phyloP scores from a whole-genome alignment of 1,140 invertebrate species.

The Musca domestica region DNA sequence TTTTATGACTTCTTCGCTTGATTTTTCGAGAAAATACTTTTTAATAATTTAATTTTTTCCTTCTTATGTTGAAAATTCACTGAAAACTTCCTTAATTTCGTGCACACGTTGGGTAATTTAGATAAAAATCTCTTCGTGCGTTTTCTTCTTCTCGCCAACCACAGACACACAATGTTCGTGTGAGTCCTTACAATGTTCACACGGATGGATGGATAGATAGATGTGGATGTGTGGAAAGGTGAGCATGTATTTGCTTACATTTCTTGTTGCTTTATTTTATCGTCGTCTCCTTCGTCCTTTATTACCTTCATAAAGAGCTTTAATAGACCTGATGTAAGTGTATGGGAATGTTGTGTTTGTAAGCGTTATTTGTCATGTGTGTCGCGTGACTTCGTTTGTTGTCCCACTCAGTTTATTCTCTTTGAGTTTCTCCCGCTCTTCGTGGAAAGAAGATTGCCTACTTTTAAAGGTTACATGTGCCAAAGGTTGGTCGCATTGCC shows the following conservation, averaged over 20 bases:
- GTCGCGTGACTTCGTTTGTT: not conserved
- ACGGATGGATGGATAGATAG: not conserved
- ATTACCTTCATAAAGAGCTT: slow-evolving; percentile 19
- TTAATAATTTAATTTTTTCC: slow-evolving; percentile 18
- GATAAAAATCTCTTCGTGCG: slow-evolving; percentile 2
- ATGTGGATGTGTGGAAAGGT: not conserved
- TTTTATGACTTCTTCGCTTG: not conserved
- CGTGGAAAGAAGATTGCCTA: no score
- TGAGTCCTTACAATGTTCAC: no score
- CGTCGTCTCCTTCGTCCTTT: slow-evolving; percentile 6
- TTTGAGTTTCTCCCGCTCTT: not conserved
- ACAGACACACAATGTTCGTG: no score
- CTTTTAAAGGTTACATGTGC: no score
- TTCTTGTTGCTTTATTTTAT: slow-evolving; percentile 20
- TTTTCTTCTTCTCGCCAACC: no score
- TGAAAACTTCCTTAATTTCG: slow-evolving; percentile 11
- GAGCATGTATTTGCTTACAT: not conserved
- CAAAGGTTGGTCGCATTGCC: no score
- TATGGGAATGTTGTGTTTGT: not conserved
- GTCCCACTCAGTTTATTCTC: not conserved
- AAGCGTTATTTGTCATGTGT: not conserved
- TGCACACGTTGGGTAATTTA: slow-evolving; percentile 18
- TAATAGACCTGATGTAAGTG: not conserved
- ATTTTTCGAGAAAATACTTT: not conserved
- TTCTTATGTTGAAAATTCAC: not conserved